Evolutionary conservation across 2,797 vertebrate genomes (phyloP).

Genomic region (Sphenodon punctatus): DNA sequence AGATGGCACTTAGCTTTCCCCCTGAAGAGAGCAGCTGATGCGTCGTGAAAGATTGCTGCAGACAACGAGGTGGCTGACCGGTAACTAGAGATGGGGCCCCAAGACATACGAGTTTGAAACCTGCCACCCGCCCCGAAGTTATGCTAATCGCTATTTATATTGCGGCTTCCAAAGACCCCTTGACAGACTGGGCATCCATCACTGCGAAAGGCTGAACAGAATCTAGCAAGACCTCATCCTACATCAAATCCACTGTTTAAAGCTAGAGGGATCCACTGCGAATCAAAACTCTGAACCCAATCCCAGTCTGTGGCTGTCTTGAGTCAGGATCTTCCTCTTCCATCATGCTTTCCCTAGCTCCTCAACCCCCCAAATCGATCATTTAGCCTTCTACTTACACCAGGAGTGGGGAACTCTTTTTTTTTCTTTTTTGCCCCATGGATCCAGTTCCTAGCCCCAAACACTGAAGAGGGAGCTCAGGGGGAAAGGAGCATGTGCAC

Average conservation of each 20-base stretch:
- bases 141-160: background rate
- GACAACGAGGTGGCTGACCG: background rate
- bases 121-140: too few species aligned
- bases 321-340: background rate
- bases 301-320: rapidly evolving
- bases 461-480: too few species aligned
- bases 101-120: too few species aligned
- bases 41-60: background rate
- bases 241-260: background rate
- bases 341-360: too few species aligned
- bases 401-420: too few species aligned
- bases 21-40: background rate
- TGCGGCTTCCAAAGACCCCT: background rate
- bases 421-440: too few species aligned
- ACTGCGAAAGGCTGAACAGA: background rate
- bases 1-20: rapidly evolving
- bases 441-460: too few species aligned
- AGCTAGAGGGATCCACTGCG: too few species aligned
- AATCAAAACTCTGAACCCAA: background rate
- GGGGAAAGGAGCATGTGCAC: too few species aligned
- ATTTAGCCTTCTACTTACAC: too few species aligned
- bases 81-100: background rate
- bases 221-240: background rate
- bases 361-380: too few species aligned
- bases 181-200: background rate